phyloP scores from a whole-genome alignment of 2,113 vertebrate species.

The Ascaphus truei region DNA sequence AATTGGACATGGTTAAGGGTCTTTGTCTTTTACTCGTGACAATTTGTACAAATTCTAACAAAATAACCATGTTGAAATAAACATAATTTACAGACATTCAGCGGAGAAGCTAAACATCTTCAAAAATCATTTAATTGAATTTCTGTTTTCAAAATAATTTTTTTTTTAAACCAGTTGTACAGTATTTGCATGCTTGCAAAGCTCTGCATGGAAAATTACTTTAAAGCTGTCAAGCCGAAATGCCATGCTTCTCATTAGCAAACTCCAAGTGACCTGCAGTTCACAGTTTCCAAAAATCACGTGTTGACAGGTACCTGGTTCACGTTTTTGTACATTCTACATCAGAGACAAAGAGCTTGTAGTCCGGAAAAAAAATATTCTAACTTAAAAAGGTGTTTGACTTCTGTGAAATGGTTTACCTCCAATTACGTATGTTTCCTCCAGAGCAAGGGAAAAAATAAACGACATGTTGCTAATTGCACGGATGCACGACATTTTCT shows the following conservation, averaged over 20 bases:
- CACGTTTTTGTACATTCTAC: neutral
- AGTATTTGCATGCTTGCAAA: neutral
- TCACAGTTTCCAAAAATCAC: neutral
- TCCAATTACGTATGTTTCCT: neutral
- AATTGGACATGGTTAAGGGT: no score
- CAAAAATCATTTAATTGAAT: no score
- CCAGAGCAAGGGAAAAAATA: neutral
- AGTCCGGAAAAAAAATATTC: neutral
- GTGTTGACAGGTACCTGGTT: neutral
- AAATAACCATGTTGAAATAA: no score
- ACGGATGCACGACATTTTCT: neutral
- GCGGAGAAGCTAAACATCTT: no score
- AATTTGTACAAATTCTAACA: no score
- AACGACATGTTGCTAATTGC: conserved; percentile 6
- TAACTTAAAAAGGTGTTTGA: neutral
- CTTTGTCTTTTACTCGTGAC: no score
- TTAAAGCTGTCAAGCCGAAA: neutral
- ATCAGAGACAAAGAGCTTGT: neutral
- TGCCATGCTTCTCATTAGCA: conserved; percentile 24
- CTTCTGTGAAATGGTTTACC: neutral
- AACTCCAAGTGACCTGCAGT: conserved; percentile 8
- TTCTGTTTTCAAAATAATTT: no score
- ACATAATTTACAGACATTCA: no score
- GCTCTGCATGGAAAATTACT: neutral
- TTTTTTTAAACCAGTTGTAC: no score